phyloP scores from a whole-genome alignment of 2,113 vertebrate species.

The Corvus moneduloides region DNA sequence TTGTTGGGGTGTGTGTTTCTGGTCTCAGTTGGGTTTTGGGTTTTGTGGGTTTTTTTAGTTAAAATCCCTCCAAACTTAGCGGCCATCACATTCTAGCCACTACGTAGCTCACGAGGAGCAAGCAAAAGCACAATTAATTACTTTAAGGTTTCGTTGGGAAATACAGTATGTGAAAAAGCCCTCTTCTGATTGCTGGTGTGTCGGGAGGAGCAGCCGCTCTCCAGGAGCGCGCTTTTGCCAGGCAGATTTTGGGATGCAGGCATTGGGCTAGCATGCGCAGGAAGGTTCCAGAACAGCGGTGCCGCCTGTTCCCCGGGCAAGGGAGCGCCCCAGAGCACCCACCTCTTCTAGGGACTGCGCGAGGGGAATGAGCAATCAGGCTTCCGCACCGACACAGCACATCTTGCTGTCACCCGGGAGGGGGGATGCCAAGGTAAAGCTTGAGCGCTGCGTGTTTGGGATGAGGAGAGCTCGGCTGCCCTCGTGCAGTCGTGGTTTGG shows the following conservation, averaged over 20 bases:
- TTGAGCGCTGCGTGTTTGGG: rapidly evolving
- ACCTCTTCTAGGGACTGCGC: neutral
- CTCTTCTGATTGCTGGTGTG: neutral
- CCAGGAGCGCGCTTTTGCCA: neutral
- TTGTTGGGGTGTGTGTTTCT: neutral
- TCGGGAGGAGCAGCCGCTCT: neutral
- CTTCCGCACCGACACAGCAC: neutral
- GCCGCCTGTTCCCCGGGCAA: neutral
- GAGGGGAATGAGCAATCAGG: neutral
- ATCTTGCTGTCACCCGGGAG: neutral
- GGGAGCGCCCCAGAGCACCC: neutral
- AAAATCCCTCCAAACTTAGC: neutral
- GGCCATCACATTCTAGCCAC: rapidly evolving
- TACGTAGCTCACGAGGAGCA: rapidly evolving
- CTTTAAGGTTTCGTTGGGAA: neutral
- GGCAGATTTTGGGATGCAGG: neutral
- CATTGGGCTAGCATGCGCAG: neutral
- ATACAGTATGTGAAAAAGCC: neutral
- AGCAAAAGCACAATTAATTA: neutral
- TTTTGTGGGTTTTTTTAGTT: neutral
- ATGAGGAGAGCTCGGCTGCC: neutral
- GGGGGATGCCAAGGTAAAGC: neutral
- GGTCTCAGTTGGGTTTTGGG: neutral
- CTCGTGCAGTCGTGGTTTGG: neutral
- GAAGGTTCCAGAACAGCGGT: slow-evolving; percentile 69